phyloP scores from a whole-genome alignment of 2,888 invertebrate species.

The Heliconius erato region DNA sequence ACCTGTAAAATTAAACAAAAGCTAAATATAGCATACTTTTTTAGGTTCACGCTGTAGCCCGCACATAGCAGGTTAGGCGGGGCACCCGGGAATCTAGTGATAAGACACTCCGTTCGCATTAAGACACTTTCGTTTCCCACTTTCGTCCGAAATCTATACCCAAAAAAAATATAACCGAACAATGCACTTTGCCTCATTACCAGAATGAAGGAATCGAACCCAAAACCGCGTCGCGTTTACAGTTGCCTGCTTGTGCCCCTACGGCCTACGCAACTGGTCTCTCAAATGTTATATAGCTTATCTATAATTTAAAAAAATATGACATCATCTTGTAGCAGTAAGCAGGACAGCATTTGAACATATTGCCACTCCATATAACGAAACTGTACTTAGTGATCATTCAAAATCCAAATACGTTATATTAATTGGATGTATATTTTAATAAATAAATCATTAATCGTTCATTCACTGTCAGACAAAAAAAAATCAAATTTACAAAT shows the following conservation, averaged over 20 bases:
- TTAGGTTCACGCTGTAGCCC: neutral
- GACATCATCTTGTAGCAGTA: neutral
- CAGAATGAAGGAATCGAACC: neutral
- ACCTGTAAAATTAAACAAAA: constrained; percentile 60
- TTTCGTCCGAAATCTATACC: neutral
- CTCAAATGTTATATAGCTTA: no score
- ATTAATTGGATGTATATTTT: no score
- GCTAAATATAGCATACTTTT: neutral
- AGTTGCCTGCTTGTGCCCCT: neutral
- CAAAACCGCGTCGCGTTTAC: neutral
- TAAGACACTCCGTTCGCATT: neutral
- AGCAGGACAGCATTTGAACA: no score
- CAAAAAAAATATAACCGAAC: no score
- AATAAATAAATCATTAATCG: no score
- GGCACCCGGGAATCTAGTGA: neutral
- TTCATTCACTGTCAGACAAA: no score
- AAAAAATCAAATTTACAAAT: no score
- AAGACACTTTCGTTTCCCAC: neutral
- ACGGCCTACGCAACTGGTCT: neutral
- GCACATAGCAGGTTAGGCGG: neutral
- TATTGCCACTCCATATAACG: no score
- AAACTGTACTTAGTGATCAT: no score
- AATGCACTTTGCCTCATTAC: no score
- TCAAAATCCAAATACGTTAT: no score
- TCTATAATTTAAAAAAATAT: no score